phyloP scores from a whole-genome alignment of 2,113 vertebrate genomes.

The Protomyctophum bolini region DNA sequence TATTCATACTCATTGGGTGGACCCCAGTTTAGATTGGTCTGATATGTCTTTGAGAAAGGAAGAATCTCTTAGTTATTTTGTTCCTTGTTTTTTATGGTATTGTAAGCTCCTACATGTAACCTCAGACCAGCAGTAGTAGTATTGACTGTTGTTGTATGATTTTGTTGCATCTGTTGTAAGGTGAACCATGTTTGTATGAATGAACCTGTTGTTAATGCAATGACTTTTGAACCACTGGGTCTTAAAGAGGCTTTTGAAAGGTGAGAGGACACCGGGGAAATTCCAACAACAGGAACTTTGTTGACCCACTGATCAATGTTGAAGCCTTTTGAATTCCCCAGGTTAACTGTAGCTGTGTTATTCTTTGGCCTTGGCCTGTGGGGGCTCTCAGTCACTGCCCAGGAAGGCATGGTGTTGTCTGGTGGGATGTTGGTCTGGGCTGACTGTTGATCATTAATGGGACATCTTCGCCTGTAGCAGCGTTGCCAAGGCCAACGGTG shows the following conservation, averaged over 20 bases:
- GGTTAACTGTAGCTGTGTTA: conserved; percentile 90
- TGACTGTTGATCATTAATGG: conserved; percentile 95
- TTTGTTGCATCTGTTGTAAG: conserved; percentile 92
- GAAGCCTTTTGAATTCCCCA: conserved; percentile 89
- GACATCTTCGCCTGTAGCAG: conserved; percentile 94
- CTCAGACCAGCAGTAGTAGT: conserved; percentile 62
- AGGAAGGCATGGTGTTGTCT: conserved; percentile 91
- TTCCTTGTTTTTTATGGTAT: conserved; percentile 65
- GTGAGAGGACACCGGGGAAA: conserved; percentile 89
- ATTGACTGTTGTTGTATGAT: conserved; percentile 67
- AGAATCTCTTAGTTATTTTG: conserved; percentile 62
- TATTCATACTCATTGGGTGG: conserved; percentile 62
- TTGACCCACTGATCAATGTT: conserved; percentile 89
- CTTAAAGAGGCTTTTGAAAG: conserved; percentile 83
- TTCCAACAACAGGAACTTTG: conserved; percentile 87
- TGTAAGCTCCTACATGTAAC: conserved; percentile 76
- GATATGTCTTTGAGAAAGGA: conserved; percentile 70
- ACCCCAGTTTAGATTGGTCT: conserved; percentile 66
- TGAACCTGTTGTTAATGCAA: conserved; percentile 86
- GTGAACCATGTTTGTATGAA: conserved; percentile 87
- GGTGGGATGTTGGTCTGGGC: conserved; percentile 92
- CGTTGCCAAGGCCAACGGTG: conserved; percentile 88
- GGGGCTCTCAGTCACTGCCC: conserved; percentile 89
- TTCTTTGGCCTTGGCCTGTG: conserved; percentile 91
- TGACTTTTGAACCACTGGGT: conserved; percentile 84